A percentile compares a stretch with the other conserved stretches of the same genome.
phyloP scores from a whole-genome alignment of 1,140 invertebrate species.

The Sitobion miscanthi region DNA sequence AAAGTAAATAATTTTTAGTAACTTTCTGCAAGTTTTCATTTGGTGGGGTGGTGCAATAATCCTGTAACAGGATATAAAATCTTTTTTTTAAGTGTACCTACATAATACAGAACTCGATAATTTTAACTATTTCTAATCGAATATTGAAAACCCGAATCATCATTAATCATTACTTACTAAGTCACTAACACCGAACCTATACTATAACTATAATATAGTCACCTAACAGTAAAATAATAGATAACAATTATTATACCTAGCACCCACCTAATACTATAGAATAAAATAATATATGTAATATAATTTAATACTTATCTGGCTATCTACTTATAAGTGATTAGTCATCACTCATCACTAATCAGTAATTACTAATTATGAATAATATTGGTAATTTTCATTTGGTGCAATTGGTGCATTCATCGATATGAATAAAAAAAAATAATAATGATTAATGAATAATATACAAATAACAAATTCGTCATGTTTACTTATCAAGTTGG shows the following conservation, averaged over 20 bases:
- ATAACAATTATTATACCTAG: neutral
- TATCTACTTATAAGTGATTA: neutral
- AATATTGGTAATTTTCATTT: neutral
- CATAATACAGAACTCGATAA: no score
- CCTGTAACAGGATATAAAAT: no score
- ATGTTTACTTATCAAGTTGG: neutral
- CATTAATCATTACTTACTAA: no score
- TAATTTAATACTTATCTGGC: neutral
- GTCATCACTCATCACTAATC: no score
- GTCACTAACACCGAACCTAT: neutral
- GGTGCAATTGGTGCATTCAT: neutral
- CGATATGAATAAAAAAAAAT: neutral
- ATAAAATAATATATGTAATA: no score
- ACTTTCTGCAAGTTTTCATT: no score
- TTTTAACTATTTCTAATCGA: no score
- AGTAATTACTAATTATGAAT: neutral
- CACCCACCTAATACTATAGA: no score
- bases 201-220: neutral
- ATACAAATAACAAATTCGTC: neutral
- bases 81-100: no score
- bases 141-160: no score
- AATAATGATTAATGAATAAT: neutral
- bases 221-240: neutral
- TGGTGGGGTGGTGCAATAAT: no score
- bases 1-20: no score